These are phyloP conservation scores for Pollenia labialis DNA, from an alignment of 2,888 invertebrate species.

Conservation along the genomic window DNA sequence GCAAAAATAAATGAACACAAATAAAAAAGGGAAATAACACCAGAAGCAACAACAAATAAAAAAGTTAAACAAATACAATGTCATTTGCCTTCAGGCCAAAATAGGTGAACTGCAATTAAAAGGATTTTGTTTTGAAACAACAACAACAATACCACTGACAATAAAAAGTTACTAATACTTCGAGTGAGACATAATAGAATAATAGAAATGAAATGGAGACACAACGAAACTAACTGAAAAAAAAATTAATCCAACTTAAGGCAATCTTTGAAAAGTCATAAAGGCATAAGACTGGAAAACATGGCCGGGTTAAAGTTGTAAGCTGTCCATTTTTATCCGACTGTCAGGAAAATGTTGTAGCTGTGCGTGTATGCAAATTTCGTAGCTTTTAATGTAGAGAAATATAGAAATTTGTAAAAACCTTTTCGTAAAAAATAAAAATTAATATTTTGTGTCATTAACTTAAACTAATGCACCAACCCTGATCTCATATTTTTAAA, in stretches of 20 bases:
- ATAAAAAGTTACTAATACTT: constrained; percentile 22
- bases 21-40: not conserved
- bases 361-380: too few relatives aligned
- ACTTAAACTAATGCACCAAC: too few relatives aligned
- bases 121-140: constrained; percentile 48
- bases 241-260: constrained; percentile 43
- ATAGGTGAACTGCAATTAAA: constrained; percentile 69
- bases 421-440: too few relatives aligned
- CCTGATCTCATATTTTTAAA: too few relatives aligned
- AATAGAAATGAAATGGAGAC: not conserved
- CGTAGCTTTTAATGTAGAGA: too few relatives aligned
- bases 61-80: constrained; percentile 34
- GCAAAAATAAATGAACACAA: constrained; percentile 16
- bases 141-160: constrained; percentile 35
- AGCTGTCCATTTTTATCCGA: not conserved
- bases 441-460: too few relatives aligned
- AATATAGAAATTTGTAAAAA: too few relatives aligned
- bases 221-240: not conserved
- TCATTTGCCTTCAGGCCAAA: constrained; percentile 38
- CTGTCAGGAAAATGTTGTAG: too few relatives aligned
- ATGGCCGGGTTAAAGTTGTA: not conserved
- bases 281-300: not conserved
- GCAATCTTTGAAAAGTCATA: constrained; percentile 51
- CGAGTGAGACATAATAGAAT: not conserved
- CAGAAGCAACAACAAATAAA: constrained; percentile 20